Evolutionary conservation across 2,113 vertebrate genomes (phyloP).

Genomic region (Planiliza haematocheilus): DNA sequence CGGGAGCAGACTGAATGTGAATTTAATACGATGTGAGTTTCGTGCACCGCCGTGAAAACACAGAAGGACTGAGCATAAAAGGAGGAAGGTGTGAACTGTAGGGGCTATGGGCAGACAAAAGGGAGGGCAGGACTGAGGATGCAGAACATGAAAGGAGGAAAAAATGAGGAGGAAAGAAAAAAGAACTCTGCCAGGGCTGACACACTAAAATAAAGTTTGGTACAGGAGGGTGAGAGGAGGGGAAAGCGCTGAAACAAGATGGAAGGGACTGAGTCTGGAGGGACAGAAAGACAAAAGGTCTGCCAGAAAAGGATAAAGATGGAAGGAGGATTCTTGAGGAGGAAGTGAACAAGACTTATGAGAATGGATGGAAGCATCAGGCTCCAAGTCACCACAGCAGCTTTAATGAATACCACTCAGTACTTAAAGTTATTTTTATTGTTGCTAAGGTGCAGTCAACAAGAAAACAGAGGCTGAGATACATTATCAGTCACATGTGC

Average conservation of each 20-base stretch:
- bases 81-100: neutral
- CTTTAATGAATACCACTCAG: no score
- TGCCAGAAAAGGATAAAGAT: no score
- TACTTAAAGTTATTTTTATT: no score
- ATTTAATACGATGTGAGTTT: neutral
- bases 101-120: neutral
- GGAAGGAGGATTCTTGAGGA: no score
- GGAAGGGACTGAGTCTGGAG: neutral
- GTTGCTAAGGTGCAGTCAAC: no score
- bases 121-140: neutral
- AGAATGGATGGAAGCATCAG: no score
- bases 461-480: no score
- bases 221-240: neutral
- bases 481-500: no score
- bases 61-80: neutral
- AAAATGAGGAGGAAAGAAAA: neutral
- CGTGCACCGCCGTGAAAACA: neutral
- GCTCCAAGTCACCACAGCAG: no score
- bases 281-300: no score
- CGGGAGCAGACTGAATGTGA: neutral
- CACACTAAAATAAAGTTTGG: conserved; percentile 1
- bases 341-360: no score
- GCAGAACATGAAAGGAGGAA: neutral
- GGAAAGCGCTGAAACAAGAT: neutral
- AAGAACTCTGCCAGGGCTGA: neutral